phyloP scores from a whole-genome alignment of 2,113 vertebrate genomes.

The Xyliphius kryptos region DNA sequence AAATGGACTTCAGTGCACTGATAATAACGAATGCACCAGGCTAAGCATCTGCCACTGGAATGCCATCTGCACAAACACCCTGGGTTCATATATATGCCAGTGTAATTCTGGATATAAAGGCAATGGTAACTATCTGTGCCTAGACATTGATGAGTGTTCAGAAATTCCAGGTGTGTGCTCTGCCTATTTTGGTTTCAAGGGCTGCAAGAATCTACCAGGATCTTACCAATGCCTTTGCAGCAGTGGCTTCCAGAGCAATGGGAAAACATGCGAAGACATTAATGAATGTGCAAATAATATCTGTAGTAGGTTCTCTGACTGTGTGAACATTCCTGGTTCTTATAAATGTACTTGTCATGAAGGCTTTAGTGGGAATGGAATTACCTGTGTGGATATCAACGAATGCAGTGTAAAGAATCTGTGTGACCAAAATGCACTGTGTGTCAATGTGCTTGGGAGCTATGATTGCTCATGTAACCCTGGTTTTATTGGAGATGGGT shows the following conservation, averaged over 20 bases:
- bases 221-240: conserved; percentile 62
- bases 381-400: conserved; percentile 67
- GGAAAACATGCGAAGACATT: conserved; percentile 62
- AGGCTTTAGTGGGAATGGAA: conserved; percentile 67
- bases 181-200: conserved; percentile 64
- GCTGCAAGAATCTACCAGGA: conserved; percentile 68
- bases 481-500: conserved; percentile 63
- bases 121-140: conserved; percentile 73
- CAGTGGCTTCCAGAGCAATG: conserved; percentile 59
- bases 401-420: conserved; percentile 59
- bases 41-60: conserved; percentile 68
- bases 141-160: conserved; percentile 72
- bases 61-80: conserved; percentile 69
- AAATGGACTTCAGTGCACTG: conserved; percentile 62
- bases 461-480: conserved; percentile 63
- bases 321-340: conserved; percentile 61
- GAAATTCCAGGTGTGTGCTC: conserved; percentile 60
- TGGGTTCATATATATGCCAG: conserved; percentile 68
- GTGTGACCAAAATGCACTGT: conserved; percentile 59
- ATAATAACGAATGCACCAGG: conserved; percentile 61
- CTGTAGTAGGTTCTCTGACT: conserved; percentile 62
- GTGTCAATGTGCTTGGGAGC: conserved; percentile 64
- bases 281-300: conserved; percentile 61
- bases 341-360: conserved; percentile 60
- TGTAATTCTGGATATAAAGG: conserved; percentile 72